Conservation (phyloP, 2,888 invertebrate species). For the Megalurothrips usitatus region DNA sequence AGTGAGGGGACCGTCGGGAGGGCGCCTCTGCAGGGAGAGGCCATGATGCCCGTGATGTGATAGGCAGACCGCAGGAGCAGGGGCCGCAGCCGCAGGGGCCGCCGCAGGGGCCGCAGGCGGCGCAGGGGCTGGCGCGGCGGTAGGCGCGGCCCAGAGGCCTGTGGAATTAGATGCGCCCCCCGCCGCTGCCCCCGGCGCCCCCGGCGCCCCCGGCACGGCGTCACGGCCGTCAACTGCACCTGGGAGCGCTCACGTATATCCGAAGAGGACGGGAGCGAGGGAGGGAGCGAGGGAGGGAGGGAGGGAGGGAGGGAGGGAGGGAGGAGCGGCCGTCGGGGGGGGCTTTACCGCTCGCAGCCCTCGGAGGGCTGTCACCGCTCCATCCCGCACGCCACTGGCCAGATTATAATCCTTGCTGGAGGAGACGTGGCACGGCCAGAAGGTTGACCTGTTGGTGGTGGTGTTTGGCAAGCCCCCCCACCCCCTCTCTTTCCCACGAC, state of each 20-base stretch:
- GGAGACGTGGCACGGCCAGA: too few species aligned
- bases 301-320: background rate
- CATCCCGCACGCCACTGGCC: background rate
- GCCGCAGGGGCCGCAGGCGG: background rate
- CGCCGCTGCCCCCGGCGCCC: background rate
- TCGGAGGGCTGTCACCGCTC: too few species aligned
- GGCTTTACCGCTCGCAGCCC: too few species aligned
- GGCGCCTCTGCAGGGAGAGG: too few species aligned
- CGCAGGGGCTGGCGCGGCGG: background rate
- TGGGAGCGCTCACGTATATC: background rate
- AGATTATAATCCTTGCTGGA: background rate
- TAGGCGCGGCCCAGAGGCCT: background rate
- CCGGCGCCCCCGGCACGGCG: background rate
- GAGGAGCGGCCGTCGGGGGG: background rate
- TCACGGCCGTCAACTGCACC: constrained; percentile 12
- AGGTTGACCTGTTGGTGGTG: constrained; percentile 4
- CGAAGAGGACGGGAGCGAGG: background rate
- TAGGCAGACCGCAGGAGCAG: too few species aligned
- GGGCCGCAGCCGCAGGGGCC: background rate
- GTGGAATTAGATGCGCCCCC: too few species aligned
- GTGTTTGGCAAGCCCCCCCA: background rate
- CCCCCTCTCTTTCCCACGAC: background rate
- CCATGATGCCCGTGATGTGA: too few species aligned
- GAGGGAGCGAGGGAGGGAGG: too few species aligned
- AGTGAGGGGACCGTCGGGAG: too few species aligned